Evolutionary conservation across 2,113 vertebrate species (phyloP), one percentile per base, ranked within the genome.

Genomic region (Ivindomyrus marchei): DNA sequence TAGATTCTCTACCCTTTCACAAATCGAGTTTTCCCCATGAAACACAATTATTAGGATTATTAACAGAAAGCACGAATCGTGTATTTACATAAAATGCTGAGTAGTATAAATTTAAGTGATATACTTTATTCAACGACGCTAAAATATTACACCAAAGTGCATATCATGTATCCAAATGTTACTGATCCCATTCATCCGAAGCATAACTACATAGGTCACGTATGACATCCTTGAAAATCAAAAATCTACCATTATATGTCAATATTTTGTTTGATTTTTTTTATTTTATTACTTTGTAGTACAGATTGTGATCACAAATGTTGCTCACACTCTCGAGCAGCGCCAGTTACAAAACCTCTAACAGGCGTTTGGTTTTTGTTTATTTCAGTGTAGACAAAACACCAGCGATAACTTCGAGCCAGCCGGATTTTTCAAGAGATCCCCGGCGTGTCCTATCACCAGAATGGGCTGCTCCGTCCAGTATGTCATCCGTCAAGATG

Each of bases 401-500:
- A 77, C 91, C 83, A 0, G 92, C 93, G 17, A 62, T 90, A 0
- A 89, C 42, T 45, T 89, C 92, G 4, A 52, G n/a, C 0, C 93
- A 92, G 93, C 93, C 89, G 94, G 90, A 50, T 8, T 92, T 87
- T 90, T 90, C 27, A 0, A 93, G 52, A 27, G 92, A 91, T 0
- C 91, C n/a, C n/a, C 66, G 66, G 4, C 27, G 27, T 42, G 36
- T 39, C 11, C 74, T 11, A 19, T 80, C 74, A 42, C 36, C 31
- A 42, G 74, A 42, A 42, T 15, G 17, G 74, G 74, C 31, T 80
- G 92, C 91, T 0, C 93, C 91, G 1, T 92, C 92, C 56, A 92
- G 93, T 92, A 91, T 93, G 58, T 93, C 89, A 92, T 94, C 94
- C 92, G 90, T 92, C 52, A 97, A 96, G 92, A 95, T 96, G 93